Evolutionary conservation across 2,113 vertebrate genomes (phyloP).

Genomic region (Chaetodon trifascialis): DNA sequence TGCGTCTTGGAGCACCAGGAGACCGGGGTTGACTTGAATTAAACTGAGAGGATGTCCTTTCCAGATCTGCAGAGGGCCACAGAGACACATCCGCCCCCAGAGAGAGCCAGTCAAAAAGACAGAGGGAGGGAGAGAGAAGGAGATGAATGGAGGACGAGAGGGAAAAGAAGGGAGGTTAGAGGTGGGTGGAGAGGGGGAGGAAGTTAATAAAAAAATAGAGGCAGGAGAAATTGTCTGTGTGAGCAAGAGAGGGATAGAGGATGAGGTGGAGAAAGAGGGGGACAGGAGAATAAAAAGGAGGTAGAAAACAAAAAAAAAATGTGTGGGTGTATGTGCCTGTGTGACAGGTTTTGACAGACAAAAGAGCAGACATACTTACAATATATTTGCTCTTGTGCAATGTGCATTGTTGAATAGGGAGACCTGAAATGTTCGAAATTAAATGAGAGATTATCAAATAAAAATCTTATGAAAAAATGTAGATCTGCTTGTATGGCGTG

Average conservation of each 20-base stretch:
- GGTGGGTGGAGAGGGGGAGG: conserved; percentile 23
- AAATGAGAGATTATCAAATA: background rate
- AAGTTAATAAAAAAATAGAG: conserved; percentile 58
- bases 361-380: conserved; percentile 21
- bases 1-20: conserved; percentile 70
- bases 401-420: background rate
- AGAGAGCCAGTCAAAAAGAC: conserved; percentile 63
- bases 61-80: conserved; percentile 66
- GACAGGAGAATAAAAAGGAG: conserved; percentile 30
- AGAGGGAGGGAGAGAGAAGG: conserved; percentile 15
- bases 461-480: background rate
- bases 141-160: conserved; percentile 23
- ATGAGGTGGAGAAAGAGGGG: conserved; percentile 39
- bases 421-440: background rate
- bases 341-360: conserved; percentile 33
- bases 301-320: conserved; percentile 19
- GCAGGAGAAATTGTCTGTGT: conserved; percentile 41
- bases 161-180: background rate
- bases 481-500: background rate
- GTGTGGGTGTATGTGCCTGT: conserved; percentile 12
- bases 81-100: conserved; percentile 65
- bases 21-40: conserved; percentile 77
- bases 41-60: conserved; percentile 81
- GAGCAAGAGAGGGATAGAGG: conserved; percentile 29
- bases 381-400: background rate